A percentile compares a stretch with the other conserved stretches of the same genome.
Conservation (phyloP, 2,888 invertebrate species). For the Agrotis exclamationis region DNA sequence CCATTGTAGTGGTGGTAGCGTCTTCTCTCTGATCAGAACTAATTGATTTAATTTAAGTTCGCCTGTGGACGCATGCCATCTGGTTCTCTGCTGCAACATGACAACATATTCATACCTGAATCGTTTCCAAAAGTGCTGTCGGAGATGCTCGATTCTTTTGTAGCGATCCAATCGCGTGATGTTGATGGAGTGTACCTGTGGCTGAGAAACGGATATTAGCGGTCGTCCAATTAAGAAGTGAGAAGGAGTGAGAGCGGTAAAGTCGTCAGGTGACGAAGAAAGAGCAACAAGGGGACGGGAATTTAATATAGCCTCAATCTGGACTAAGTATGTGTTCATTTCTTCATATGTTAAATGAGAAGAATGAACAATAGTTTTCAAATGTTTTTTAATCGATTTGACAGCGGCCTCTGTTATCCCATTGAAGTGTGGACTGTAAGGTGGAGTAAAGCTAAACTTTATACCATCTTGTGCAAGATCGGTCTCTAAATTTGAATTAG, state of each 20-base stretch:
- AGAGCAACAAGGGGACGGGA: slow-evolving; percentile 11
- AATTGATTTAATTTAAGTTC: slow-evolving; percentile 1
- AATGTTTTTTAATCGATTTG: slow-evolving; percentile 3
- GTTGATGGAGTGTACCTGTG: slow-evolving; percentile 11
- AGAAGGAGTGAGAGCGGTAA: not conserved
- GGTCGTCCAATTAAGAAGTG: slow-evolving; percentile 17
- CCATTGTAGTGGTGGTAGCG: slow-evolving; percentile 3
- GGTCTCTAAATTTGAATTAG: slow-evolving; percentile 13
- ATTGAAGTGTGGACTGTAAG: slow-evolving; percentile 12
- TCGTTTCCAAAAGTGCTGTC: slow-evolving; percentile 6
- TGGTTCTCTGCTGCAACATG: not conserved
- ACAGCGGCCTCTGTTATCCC: slow-evolving; percentile 10
- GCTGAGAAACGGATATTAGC: slow-evolving; percentile 13
- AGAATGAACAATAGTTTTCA: slow-evolving; percentile 3
- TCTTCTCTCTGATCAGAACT: slow-evolving; percentile 6
- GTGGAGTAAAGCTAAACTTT: slow-evolving; percentile 11
- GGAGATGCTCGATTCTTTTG: slow-evolving; percentile 8
- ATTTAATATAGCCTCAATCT: slow-evolving; percentile 17
- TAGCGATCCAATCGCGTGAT: slow-evolving; percentile 4
- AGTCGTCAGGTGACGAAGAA: slow-evolving; percentile 12
- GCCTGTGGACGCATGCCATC: slow-evolving; percentile 8
- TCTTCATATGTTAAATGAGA: slow-evolving; percentile 14
- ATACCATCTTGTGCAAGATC: slow-evolving; percentile 12
- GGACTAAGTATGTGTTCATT: slow-evolving; percentile 16
- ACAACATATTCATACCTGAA: not conserved